Evolutionary conservation across 2,797 vertebrate species (phyloP).

Genomic region (Chloroceryle inda): DNA sequence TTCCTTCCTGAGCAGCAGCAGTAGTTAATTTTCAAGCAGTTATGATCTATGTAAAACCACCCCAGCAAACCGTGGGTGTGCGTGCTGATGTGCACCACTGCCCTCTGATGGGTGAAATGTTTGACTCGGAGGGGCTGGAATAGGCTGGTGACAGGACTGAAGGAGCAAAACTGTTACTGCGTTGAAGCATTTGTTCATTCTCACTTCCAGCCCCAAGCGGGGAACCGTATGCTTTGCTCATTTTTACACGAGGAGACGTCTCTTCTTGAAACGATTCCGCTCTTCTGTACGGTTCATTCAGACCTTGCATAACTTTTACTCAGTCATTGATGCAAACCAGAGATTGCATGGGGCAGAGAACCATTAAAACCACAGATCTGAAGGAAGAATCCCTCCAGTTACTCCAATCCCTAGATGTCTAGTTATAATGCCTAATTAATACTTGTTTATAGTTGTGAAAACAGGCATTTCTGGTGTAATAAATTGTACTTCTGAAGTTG

Average conservation of each 20-base stretch:
- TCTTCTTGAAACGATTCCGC: accelerated
- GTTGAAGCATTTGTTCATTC: neutral
- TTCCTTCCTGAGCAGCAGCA: slow-evolving; percentile 29
- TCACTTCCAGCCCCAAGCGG: neutral
- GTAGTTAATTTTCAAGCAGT: slow-evolving; percentile 52
- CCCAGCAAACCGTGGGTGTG: neutral
- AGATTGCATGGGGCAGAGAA: neutral
- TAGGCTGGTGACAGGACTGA: neutral
- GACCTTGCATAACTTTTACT: neutral
- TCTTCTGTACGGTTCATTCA: neutral
- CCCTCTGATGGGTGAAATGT: neutral
- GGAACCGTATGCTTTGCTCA: neutral
- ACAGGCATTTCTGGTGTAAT: slow-evolving; percentile 12
- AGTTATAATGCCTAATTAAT: neutral
- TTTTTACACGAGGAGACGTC: neutral
- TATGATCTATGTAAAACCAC: neutral
- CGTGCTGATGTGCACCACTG: neutral
- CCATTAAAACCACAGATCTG: neutral
- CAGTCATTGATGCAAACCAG: neutral
- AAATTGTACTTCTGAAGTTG: slow-evolving; percentile 44
- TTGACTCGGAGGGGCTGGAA: neutral
- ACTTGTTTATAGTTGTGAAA: slow-evolving; percentile 48
- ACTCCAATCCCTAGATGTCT: neutral
- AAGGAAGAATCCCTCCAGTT: neutral
- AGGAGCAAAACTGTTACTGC: neutral